phyloP scores from a whole-genome alignment of 1,140 invertebrate genomes.

The Sycobia sp. region DNA sequence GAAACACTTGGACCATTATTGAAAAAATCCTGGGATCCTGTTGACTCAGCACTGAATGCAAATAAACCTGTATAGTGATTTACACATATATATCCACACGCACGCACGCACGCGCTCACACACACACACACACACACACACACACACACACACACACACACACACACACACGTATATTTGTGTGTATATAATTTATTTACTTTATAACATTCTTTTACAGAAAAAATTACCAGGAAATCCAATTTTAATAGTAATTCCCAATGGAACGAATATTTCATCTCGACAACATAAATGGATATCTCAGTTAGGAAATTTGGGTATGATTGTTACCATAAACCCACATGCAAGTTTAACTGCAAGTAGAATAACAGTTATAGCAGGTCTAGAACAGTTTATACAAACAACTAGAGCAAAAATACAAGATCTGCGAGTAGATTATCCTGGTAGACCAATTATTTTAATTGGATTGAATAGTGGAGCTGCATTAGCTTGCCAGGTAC shows the following conservation, averaged over 20 bases:
- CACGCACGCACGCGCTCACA: too few species aligned
- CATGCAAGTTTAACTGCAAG: constrained; percentile 57
- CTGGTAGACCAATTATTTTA: constrained; percentile 75
- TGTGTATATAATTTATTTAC: neutral
- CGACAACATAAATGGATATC: constrained; percentile 74
- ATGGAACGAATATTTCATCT: constrained; percentile 60
- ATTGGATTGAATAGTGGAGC: constrained; percentile 79
- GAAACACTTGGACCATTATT: constrained; percentile 71
- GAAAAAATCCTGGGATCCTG: constrained; percentile 81
- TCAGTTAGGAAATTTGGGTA: constrained; percentile 71
- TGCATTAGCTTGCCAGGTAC: constrained; percentile 71
- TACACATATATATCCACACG: too few species aligned
- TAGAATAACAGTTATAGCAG: constrained; percentile 64
- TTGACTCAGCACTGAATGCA: constrained; percentile 61
- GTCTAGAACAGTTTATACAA: constrained; percentile 74
- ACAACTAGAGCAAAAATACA: constrained; percentile 72
- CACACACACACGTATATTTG: too few species aligned
- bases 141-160: too few species aligned
- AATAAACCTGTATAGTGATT: constrained; percentile 69
- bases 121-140: too few species aligned
- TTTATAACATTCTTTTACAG: constrained; percentile 56
- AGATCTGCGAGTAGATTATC: constrained; percentile 71
- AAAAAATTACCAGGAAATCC: constrained; percentile 77
- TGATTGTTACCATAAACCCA: constrained; percentile 70
- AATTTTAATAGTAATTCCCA: constrained; percentile 73